A percentile compares a stretch with the other conserved stretches of the same genome.
phyloP scores from a whole-genome alignment of 2,797 vertebrate species.

The Poeciliopsis presidionis region DNA sequence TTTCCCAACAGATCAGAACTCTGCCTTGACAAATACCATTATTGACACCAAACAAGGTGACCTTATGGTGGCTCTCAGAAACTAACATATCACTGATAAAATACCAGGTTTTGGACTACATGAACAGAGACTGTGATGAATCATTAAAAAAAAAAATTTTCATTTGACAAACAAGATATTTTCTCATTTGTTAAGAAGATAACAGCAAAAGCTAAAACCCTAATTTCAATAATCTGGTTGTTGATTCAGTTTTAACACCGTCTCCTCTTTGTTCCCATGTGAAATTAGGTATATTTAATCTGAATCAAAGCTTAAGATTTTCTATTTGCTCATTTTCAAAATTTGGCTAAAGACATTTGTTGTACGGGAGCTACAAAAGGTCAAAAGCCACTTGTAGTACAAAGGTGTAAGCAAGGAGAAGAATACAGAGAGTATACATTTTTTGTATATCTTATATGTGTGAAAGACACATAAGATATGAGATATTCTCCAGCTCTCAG shows the following conservation, averaged over 20 bases:
- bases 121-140: neutral
- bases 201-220: neutral
- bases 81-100: neutral
- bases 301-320: neutral
- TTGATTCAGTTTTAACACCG: neutral
- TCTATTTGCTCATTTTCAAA: neutral
- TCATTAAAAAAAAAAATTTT: neutral
- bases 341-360: neutral
- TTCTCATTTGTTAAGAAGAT: neutral
- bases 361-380: neutral
- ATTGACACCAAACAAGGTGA: constrained; percentile 6
- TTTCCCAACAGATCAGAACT: neutral
- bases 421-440: neutral
- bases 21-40: neutral
- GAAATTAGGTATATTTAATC: neutral
- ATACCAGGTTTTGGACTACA: neutral
- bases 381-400: neutral
- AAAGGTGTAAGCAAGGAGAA: neutral
- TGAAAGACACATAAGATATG: neutral
- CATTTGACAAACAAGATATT: neutral
- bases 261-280: neutral
- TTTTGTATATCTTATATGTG: neutral
- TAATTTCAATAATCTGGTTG: neutral
- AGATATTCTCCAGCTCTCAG: neutral
- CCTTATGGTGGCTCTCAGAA: neutral